Evolutionary conservation across 2,113 vertebrate species (phyloP), one percentile per base, ranked within the genome.

Genomic region (Microcebus murinus): DNA sequence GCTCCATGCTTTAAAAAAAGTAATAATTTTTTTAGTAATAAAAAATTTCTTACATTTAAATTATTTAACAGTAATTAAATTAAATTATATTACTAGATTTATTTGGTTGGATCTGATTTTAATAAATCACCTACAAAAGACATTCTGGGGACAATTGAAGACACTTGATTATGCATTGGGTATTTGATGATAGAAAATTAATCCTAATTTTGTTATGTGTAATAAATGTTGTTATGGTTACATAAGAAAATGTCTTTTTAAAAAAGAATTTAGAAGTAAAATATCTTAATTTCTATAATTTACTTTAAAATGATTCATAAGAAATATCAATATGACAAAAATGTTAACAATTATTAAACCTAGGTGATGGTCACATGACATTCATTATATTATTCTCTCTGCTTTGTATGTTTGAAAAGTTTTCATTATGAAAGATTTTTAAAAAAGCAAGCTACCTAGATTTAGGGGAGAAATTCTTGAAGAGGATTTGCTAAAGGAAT

Each of bases 1-100:
- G 99, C 99, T 63, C 99, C 99, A 61, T 99, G 99, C 99, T 99
- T 97, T 42, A 97, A 98, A 73, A 97, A 97, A 77, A 63, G 18
- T 0, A 85, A 95, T 0, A 7, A 55, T 90, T 67, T 63, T 95
- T 91, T 95, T 50, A 95, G 84, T 90, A 42, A 94, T 81, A 67
- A 76, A 90, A 48, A 67, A 77, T 34, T 93, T 98, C 63, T 90
- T 92, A 82, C 29, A 81, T 36, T 95, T 81, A 94, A 61, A 57
- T 87, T 87, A 70, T 42, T 95, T 87, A 84, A 70, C 4, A 92
- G 48, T 71, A 96, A 39, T 71, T 89, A 77, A 82, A 80, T 89
- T 93, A 70, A 85, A 80, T 89, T 91, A 74, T 34, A 96, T 34
- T 87, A 4, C 63, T 94, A 92, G 21, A 67, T 87, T 87, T 91